Conservation (phyloP, 2,797 vertebrate genomes). For the Avahi laniger region DNA sequence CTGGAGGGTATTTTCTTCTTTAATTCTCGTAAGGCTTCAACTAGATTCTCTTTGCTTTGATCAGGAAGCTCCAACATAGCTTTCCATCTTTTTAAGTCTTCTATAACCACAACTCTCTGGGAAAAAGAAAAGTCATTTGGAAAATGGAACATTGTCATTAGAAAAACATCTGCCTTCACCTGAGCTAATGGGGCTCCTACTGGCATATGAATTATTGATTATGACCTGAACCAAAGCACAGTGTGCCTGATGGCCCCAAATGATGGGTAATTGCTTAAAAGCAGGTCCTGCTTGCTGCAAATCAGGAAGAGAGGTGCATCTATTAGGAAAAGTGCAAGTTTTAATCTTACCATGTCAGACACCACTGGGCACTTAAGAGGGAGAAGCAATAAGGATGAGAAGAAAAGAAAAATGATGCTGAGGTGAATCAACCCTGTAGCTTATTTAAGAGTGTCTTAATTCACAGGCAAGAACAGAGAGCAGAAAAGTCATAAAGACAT, state of each 20-base stretch:
- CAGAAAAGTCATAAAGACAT: constrained; percentile 28
- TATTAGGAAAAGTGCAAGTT: constrained; percentile 75
- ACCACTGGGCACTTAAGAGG: constrained; percentile 20
- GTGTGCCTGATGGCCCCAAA: constrained; percentile 59
- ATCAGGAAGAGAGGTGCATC: constrained; percentile 63
- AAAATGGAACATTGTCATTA: constrained; percentile 69
- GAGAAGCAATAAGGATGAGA: constrained; percentile 31
- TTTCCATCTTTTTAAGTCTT: constrained; percentile 95
- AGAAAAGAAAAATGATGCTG: constrained; percentile 28
- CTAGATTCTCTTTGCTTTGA: constrained; percentile 92
- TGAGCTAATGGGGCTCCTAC: constrained; percentile 79
- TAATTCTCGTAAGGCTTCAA: constrained; percentile 90
- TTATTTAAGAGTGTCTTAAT: constrained; percentile 45
- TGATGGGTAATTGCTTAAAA: constrained; percentile 74
- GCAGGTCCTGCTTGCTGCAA: constrained; percentile 68
- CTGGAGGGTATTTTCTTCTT: constrained; percentile 97
- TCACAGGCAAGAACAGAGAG: constrained; percentile 10
- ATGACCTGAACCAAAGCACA: constrained; percentile 64
- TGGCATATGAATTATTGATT: constrained; percentile 82
- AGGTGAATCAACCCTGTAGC: constrained; percentile 28
- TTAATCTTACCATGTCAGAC: constrained; percentile 59
- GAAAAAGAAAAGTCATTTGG: constrained; percentile 81
- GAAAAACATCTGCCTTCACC: constrained; percentile 74
- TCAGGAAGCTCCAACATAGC: constrained; percentile 91
- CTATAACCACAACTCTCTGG: constrained; percentile 97